These are phyloP conservation scores for Adela reaumurella DNA, from an alignment of 2,888 invertebrate genomes.

Conservation along the genomic window DNA sequence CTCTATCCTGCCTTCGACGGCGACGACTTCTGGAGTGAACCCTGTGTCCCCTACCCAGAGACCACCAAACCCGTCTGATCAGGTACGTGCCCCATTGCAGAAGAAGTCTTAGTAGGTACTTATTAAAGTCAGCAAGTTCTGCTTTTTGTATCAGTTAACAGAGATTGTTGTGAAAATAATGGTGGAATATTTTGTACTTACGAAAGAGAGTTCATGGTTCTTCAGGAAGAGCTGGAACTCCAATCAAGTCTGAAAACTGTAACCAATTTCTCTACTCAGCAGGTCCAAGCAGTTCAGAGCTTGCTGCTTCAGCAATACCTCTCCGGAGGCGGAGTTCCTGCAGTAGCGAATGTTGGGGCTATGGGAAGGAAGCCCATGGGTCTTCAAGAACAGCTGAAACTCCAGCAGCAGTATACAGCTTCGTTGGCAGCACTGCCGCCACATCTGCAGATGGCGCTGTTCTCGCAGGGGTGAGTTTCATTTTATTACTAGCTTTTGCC, in stretches of 20 bases:
- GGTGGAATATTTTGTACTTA: not conserved
- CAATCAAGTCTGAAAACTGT: too few species aligned
- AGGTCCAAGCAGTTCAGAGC: slow-evolving; percentile 51
- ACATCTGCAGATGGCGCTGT: slow-evolving; percentile 42
- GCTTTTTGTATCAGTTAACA: not conserved
- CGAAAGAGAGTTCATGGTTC: not conserved
- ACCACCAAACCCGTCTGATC: slow-evolving; percentile 44
- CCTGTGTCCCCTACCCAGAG: slow-evolving; percentile 41
- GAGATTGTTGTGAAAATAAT: not conserved
- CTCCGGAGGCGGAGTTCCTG: slow-evolving; percentile 25
- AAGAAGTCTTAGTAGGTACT: not conserved
- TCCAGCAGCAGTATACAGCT: slow-evolving; percentile 48
- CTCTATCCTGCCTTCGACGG: slow-evolving; percentile 50
- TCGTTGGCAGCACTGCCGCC: slow-evolving; percentile 43
- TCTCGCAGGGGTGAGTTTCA: slow-evolving; percentile 49
- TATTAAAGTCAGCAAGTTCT: not conserved
- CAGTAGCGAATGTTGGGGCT: slow-evolving; percentile 10
- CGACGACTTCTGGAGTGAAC: slow-evolving; percentile 32
- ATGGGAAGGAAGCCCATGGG: slow-evolving; percentile 14
- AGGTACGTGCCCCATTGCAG: slow-evolving; percentile 28
- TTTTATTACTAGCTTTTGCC: too few species aligned
- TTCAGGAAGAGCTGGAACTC: too few species aligned
- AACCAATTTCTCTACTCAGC: slow-evolving; percentile 10
- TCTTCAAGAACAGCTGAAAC: slow-evolving; percentile 44
- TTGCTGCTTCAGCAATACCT: slow-evolving; percentile 46